Evolutionary conservation across 2,797 vertebrate genomes (phyloP).

Genomic region (Melopsittacus undulatus): DNA sequence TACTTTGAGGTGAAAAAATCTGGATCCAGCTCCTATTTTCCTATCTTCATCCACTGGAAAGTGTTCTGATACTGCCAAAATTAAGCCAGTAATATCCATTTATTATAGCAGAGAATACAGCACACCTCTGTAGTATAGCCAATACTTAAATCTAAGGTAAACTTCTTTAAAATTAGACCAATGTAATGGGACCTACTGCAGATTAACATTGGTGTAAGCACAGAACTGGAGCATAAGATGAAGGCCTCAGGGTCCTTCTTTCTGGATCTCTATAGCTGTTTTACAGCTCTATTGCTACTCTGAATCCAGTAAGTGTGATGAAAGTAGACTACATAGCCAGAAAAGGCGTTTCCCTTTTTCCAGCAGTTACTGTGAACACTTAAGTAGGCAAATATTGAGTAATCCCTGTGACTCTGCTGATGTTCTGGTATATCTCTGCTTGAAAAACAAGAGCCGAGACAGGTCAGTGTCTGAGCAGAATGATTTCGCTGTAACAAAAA

Average conservation of each 20-base stretch:
- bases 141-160: not conserved
- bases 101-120: not conserved
- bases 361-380: not conserved
- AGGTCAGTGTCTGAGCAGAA: not conserved
- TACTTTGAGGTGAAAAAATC: not conserved
- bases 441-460: not conserved
- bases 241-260: slow-evolving; percentile 19
- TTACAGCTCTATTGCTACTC: not conserved
- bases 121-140: not conserved
- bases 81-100: not conserved
- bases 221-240: not conserved
- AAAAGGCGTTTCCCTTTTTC: not conserved
- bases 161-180: not conserved
- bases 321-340: not conserved
- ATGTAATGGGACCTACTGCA: not conserved
- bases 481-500: not conserved
- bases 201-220: not conserved
- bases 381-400: not conserved
- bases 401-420: not conserved
- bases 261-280: not conserved
- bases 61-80: not conserved
- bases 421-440: not conserved
- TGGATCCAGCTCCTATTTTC: not conserved
- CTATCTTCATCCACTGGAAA: not conserved
- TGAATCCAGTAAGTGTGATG: not conserved